A percentile compares a stretch with the other conserved stretches of the same genome.
phyloP scores from a whole-genome alignment of 2,888 invertebrate genomes.

The Heliconius cydno region DNA sequence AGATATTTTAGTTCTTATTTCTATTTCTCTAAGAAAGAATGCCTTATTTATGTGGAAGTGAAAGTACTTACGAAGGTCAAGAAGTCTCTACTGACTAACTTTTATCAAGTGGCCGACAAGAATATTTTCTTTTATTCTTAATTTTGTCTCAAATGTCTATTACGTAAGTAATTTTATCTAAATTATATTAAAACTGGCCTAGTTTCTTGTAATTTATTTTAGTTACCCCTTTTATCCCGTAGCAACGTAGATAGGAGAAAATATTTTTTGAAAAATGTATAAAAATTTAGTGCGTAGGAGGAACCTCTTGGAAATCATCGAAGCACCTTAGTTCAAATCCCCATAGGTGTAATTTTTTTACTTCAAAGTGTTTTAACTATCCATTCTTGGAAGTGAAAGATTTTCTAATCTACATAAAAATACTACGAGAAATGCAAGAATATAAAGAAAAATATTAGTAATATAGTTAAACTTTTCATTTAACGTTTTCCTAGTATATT shows the following conservation, averaged over 20 bases:
- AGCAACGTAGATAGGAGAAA: too few species aligned
- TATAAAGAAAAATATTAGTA: too few species aligned
- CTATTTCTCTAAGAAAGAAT: not conserved
- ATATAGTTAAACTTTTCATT: too few species aligned
- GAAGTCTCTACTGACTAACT: constrained; percentile 1
- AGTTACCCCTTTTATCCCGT: too few species aligned
- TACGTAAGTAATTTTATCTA: not conserved
- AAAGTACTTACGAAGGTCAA: not conserved
- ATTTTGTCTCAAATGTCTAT: not conserved
- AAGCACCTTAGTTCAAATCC: not conserved
- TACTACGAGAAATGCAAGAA: too few species aligned
- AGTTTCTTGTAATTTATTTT: not conserved
- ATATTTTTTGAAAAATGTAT: too few species aligned
- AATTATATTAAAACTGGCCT: not conserved
- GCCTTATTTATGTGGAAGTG: not conserved
- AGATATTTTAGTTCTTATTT: too few species aligned
- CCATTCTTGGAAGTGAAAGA: not conserved
- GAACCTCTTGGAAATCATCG: too few species aligned
- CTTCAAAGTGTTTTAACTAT: not conserved
- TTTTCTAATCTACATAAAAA: not conserved
- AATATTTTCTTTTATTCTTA: constrained; percentile 9
- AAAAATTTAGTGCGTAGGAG: too few species aligned
- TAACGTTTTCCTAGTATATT: too few species aligned
- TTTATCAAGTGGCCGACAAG: not conserved
- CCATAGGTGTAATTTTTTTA: not conserved